Conservation (phyloP, 35 echinoderm and acorn worm genomes). For the Diadema setosum region DNA sequence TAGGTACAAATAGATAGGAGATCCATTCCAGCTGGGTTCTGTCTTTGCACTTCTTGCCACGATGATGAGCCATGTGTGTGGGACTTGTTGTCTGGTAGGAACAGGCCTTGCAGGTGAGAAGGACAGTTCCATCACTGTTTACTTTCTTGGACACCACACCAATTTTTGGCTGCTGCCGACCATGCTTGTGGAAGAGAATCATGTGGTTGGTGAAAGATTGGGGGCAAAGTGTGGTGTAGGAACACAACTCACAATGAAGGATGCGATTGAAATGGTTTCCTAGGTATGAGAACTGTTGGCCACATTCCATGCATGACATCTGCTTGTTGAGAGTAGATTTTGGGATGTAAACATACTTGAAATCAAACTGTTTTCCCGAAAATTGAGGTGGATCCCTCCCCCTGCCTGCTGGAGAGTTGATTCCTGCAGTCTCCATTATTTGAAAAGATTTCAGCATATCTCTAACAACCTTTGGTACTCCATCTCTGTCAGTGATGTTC, state of each 20-base stretch:
- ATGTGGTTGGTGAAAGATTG: constrained; percentile 57
- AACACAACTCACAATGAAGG: constrained; percentile 17
- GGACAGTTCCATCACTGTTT: constrained; percentile 11
- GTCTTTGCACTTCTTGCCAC: neutral
- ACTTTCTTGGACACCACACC: constrained; percentile 11
- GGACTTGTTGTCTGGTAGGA: constrained; percentile 30
- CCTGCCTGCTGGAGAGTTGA: neutral
- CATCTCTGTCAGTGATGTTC: neutral
- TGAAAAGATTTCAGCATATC: neutral
- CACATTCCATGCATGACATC: constrained; percentile 49
- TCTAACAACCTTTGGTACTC: neutral
- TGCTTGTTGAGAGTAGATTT: neutral
- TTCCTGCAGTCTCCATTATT: neutral
- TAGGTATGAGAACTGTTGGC: neutral
- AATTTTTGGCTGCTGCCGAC: neutral
- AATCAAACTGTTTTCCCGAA: neutral
- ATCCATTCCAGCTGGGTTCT: neutral
- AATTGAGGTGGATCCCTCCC: neutral
- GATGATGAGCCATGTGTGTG: constrained; percentile 40
- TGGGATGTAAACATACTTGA: neutral
- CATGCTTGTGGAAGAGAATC: constrained; percentile 49
- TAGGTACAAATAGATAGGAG: neutral
- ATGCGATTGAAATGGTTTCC: constrained; percentile 17
- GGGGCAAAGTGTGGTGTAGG: constrained; percentile 40
- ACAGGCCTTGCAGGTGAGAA: constrained; percentile 17